Conservation (phyloP, 2,113 vertebrate genomes). For the Arothron firmamentum region DNA sequence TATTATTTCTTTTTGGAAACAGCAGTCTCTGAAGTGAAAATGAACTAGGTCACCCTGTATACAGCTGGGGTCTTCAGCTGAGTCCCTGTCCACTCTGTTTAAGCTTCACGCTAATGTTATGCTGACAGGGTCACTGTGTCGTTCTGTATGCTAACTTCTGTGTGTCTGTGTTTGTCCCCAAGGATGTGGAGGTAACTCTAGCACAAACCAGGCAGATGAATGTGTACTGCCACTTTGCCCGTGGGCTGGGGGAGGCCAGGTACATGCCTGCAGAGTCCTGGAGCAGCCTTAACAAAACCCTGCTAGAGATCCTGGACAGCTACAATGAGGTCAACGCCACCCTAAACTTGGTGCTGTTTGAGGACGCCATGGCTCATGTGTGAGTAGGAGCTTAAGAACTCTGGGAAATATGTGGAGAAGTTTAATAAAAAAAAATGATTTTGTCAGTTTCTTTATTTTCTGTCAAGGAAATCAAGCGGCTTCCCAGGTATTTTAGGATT, state of each 20-base stretch:
- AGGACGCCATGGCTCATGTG: conserved; percentile 93
- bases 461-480: conserved; percentile 21
- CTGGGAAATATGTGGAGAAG: background rate
- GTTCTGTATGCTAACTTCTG: conserved; percentile 30
- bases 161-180: conserved; percentile 8
- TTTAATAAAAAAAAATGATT: background rate
- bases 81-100: conserved; percentile 58
- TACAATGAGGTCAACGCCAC: conserved; percentile 91
- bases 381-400: conserved; percentile 68
- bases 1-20: conserved; percentile 21
- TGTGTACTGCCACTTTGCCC: conserved; percentile 89
- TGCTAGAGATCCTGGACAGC: conserved; percentile 82
- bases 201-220: conserved; percentile 77
- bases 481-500: conserved; percentile 27
- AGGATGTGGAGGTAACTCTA: conserved; percentile 79
- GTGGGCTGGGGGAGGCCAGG: conserved; percentile 78
- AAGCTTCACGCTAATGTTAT: conserved; percentile 45
- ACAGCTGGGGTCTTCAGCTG: conserved; percentile 53
- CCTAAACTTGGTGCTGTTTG: conserved; percentile 90
- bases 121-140: conserved; percentile 46
- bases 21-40: conserved; percentile 40
- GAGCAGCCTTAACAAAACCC: conserved; percentile 80
- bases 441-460: conserved; percentile 19
- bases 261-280: conserved; percentile 85
- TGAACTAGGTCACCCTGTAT: conserved; percentile 56